Evolutionary conservation across 2,888 invertebrate species (phyloP), one percentile per base, ranked within the genome.

Genomic region (Drosophila niveifrons): DNA sequence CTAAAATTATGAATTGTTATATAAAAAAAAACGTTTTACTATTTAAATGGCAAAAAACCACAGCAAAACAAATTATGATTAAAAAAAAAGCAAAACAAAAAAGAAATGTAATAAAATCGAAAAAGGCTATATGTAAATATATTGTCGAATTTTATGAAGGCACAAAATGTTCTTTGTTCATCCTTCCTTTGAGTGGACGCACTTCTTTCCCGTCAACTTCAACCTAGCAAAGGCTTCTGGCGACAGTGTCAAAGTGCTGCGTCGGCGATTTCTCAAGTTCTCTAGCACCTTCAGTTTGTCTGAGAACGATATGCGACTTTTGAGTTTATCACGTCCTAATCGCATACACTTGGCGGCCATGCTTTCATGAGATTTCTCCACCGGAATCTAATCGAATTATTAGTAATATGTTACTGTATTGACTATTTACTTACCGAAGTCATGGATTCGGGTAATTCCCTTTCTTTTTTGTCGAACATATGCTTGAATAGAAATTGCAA

Each of bases 1-100:
- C 72, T 86, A 89, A 89, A 83, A 79, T 79, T 88, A 86, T 88
- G 84, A 88, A 89, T 89, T 88, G 90, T 88, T 88, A 87, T 88
- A 86, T 68, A 78, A 75, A 85, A 23, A 23, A 53, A 78, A 86
- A 89, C 75, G 87, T 88, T 82, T 90, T 82, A 88, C 84, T 88
- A 88, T 80, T 81, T 86, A 78, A 88, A 88, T 78, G 82, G 85
- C 85, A 68, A 73, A 69, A 66, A 76, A 68, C 47, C 61, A 58
- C 63, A 61, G 78, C 78, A 75, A 75, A 78, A 78, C 69, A 78
- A 69, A 80, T 86, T 68, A 81, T 78, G 63, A 81, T 82, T 69
- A 80, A 72, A 55, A 47, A 47, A 62, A 52, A 81, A 59, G 65
- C 62, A 51, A 66, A 51, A 61, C 41, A 68, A 43, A 58, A 43